Percentiles rank a stretch among this genome's conserved stretches.
phyloP scores from a whole-genome alignment of 2,888 invertebrate genomes.

The Ectropis crepuscularia region DNA sequence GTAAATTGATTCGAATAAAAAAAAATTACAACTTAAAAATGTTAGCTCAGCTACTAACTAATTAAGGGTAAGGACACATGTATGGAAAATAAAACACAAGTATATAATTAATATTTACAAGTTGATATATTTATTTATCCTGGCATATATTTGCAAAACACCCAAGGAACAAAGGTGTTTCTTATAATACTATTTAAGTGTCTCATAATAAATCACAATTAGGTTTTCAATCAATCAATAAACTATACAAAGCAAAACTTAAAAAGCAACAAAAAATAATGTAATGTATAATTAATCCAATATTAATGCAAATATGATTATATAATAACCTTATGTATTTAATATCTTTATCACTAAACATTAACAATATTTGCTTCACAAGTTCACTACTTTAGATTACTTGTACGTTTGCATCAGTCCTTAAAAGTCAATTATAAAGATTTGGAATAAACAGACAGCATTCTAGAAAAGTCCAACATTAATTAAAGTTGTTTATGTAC shows the following conservation, averaged over 20 bases:
- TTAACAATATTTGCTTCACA: constrained; percentile 1
- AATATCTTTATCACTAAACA: neutral
- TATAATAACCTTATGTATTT: constrained; percentile 1
- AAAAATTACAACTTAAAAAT: no score
- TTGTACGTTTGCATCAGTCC: neutral
- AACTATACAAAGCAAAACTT: constrained; percentile 52
- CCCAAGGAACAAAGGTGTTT: constrained; percentile 57
- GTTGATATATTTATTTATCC: constrained; percentile 50
- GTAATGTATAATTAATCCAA: constrained; percentile 2
- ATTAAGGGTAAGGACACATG: no score
- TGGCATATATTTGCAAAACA: constrained; percentile 53
- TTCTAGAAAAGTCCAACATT: no score
- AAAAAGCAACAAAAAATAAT: constrained; percentile 39
- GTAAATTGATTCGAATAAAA: no score
- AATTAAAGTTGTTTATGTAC: no score
- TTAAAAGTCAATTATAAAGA: no score
- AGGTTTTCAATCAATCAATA: constrained; percentile 48
- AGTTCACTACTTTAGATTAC: constrained; percentile 9
- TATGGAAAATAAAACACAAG: neutral
- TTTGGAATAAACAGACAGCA: no score
- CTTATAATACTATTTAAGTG: constrained; percentile 54
- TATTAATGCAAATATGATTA: constrained; percentile 14
- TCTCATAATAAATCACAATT: constrained; percentile 64
- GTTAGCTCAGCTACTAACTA: no score
- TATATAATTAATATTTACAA: constrained; percentile 1